phyloP scores from a whole-genome alignment of 2,888 invertebrate genomes.

The Andrena bicolor region DNA sequence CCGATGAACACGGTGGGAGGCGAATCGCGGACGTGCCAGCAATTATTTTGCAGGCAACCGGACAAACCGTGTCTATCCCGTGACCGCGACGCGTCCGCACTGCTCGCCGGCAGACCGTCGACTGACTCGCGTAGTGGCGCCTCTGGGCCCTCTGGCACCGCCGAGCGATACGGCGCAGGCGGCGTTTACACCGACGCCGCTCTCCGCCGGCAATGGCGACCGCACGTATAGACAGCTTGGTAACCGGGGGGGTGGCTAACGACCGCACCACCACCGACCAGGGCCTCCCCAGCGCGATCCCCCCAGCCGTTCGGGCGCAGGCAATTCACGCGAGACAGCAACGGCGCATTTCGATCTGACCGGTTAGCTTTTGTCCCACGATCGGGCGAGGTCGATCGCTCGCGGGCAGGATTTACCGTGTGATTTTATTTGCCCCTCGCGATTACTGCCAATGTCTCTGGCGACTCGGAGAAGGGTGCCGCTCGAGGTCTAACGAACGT shows the following conservation, averaged over 20 bases:
- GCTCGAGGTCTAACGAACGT: not conserved
- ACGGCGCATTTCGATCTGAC: conserved; percentile 55
- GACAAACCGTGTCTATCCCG: conserved; percentile 22
- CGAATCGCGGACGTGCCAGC: conserved; percentile 60
- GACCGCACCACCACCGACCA: conserved; percentile 22
- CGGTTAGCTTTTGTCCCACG: conserved; percentile 28
- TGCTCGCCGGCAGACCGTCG: conserved; percentile 83
- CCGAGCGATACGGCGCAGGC: conserved; percentile 30
- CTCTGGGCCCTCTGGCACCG: conserved; percentile 4
- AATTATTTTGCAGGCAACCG: conserved; percentile 60
- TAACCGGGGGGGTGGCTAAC: conserved; percentile 28
- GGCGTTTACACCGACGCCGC: conserved; percentile 10
- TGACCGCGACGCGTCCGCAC: conserved; percentile 75
- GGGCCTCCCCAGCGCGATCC: conserved; percentile 17
- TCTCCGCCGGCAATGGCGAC: conserved; percentile 58
- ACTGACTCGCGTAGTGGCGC: conserved; percentile 83
- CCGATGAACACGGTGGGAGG: conserved; percentile 38
- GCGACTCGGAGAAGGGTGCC: no score
- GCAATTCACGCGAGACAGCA: conserved; percentile 72
- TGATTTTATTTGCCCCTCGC: conserved; percentile 8
- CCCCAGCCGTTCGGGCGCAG: conserved; percentile 55
- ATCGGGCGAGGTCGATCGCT: conserved; percentile 29
- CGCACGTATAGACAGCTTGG: conserved; percentile 25
- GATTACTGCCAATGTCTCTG: not conserved
- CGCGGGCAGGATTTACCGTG: conserved; percentile 20